Conservation (phyloP, 1,140 invertebrate genomes). For the Sinonovacula constricta region DNA sequence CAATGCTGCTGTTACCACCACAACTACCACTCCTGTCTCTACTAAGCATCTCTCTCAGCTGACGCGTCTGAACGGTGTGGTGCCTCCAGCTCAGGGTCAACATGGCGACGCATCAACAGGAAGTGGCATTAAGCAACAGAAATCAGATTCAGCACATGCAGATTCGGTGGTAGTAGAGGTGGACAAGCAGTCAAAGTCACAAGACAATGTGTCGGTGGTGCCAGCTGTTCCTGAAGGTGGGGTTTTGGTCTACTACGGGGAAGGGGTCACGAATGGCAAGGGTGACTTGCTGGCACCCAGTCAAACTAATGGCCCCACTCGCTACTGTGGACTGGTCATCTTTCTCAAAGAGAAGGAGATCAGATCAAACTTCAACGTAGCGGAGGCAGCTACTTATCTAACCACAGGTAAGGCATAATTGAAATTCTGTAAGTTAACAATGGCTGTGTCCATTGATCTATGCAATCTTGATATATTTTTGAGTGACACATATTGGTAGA, state of each 20-base stretch:
- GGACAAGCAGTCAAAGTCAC: slow-evolving; percentile 18
- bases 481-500: too few relatives aligned
- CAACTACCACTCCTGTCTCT: too few relatives aligned
- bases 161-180: neutral
- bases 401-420: slow-evolving; percentile 34
- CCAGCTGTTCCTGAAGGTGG: neutral
- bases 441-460: too few relatives aligned
- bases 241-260: slow-evolving; percentile 39
- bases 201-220: too few relatives aligned
- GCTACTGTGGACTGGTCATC: slow-evolving; percentile 28
- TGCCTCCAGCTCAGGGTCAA: slow-evolving; percentile 29
- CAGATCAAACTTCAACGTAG: slow-evolving; percentile 29
- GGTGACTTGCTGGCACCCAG: slow-evolving; percentile 23
- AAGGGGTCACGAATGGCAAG: slow-evolving; percentile 21
- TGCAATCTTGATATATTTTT: too few relatives aligned
- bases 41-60: too few relatives aligned
- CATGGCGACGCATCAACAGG: slow-evolving; percentile 13
- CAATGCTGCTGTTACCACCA: slow-evolving; percentile 16
- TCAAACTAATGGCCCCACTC: slow-evolving; percentile 25
- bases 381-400: slow-evolving; percentile 30
- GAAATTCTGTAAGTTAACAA: too few relatives aligned
- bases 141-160: neutral
- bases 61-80: slow-evolving; percentile 41
- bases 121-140: neutral
- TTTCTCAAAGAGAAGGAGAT: slow-evolving; percentile 16